Evolutionary conservation across 2,888 invertebrate genomes (phyloP).

Genomic region (Ypsolopha sequella): DNA sequence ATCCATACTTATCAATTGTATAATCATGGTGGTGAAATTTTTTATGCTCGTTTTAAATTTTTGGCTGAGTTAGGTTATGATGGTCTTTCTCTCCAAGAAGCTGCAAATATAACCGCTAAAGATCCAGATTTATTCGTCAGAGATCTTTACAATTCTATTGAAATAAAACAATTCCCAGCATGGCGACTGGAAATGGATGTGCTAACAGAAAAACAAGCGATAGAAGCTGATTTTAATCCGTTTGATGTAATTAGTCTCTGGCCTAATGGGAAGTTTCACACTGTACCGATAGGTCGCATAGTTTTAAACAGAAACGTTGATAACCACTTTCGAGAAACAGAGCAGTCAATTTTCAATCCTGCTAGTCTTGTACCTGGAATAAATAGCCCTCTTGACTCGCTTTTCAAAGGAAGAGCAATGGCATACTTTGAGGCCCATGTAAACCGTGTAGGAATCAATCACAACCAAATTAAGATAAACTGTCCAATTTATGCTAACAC

Average conservation of each 20-base stretch:
- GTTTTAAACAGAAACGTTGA: slow-evolving; percentile 31
- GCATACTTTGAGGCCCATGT: slow-evolving; percentile 35
- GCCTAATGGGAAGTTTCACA: slow-evolving; percentile 42
- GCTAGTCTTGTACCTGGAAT: slow-evolving; percentile 49
- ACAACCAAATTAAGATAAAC: slow-evolving; percentile 37
- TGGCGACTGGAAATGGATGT: slow-evolving; percentile 47
- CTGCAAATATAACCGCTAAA: slow-evolving; percentile 19
- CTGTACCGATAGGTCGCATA: slow-evolving; percentile 32
- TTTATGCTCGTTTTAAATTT: slow-evolving; percentile 40
- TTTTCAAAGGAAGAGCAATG: slow-evolving; percentile 32
- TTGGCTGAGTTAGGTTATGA: slow-evolving; percentile 50
- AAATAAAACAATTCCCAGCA: slow-evolving; percentile 30
- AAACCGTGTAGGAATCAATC: slow-evolving; percentile 38
- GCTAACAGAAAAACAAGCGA: slow-evolving; percentile 27
- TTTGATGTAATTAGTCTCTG: slow-evolving; percentile 39
- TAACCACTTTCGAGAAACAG: slow-evolving; percentile 31
- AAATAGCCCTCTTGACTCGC: slow-evolving; percentile 32
- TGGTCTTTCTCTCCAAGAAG: slow-evolving; percentile 33
- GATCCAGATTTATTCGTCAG: slow-evolving; percentile 40
- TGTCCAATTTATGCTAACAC: slow-evolving; percentile 29
- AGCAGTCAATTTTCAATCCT: slow-evolving; percentile 36
- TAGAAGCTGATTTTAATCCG: slow-evolving; percentile 33
- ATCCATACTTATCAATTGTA: slow-evolving; percentile 54
- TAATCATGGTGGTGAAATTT: slow-evolving; percentile 37
- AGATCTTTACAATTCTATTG: slow-evolving; percentile 42